Evolutionary conservation across 2,797 vertebrate species (phyloP).

Genomic region (Prunella strophiata): DNA sequence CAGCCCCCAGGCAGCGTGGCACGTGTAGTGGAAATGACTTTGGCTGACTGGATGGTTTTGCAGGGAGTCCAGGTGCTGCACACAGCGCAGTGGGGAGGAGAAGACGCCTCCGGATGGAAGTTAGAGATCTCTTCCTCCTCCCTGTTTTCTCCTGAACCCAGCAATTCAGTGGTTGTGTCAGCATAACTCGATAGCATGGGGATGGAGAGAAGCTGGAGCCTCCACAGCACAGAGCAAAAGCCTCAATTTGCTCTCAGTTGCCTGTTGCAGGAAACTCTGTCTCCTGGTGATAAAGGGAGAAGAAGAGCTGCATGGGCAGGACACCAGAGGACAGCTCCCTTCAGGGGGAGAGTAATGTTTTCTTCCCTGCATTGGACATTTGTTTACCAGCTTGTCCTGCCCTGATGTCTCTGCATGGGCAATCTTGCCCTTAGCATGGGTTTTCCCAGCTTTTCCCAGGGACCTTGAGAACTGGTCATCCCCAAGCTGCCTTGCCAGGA

Average conservation of each 20-base stretch:
- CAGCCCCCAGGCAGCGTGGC: neutral
- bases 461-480: neutral
- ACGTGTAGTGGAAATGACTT: neutral
- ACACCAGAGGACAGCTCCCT: neutral
- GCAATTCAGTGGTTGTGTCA: neutral
- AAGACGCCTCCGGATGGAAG: neutral
- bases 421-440: neutral
- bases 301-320: neutral
- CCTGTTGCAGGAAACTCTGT: neutral
- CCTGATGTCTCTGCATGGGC: neutral
- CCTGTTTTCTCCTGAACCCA: neutral
- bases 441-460: neutral
- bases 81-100: neutral
- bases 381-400: neutral
- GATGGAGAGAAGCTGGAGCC: neutral
- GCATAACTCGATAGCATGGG: neutral
- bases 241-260: neutral
- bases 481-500: neutral
- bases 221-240: neutral
- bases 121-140: neutral
- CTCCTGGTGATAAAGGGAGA: neutral
- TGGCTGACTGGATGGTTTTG: neutral
- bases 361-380: neutral
- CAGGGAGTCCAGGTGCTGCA: slow-evolving; percentile 1
- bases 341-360: neutral